Percentiles rank a stretch among this genome's conserved stretches.
These are phyloP conservation scores for Diploptera punctata DNA, from an alignment of 2,888 invertebrate genomes.

Conservation along the genomic window DNA sequence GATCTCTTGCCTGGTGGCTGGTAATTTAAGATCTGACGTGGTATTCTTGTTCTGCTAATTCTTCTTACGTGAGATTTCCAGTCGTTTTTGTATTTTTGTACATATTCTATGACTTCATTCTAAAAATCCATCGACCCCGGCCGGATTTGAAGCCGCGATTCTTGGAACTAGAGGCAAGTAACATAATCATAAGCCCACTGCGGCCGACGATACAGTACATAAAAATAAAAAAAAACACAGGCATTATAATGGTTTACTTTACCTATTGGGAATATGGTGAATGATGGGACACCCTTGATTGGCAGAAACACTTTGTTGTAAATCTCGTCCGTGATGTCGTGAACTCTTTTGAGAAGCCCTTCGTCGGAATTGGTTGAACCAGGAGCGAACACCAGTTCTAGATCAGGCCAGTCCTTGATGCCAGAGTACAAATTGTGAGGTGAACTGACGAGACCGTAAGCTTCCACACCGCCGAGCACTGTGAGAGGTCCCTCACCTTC, in stretches of 20 bases:
- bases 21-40: too few relatives aligned
- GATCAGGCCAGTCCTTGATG: conserved; percentile 79
- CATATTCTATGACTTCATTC: too few relatives aligned
- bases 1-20: too few relatives aligned
- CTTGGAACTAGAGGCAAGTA: too few relatives aligned
- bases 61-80: too few relatives aligned
- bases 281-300: background rate
- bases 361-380: conserved; percentile 84
- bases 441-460: conserved; percentile 85
- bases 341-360: conserved; percentile 61
- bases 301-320: conserved; percentile 14
- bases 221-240: background rate
- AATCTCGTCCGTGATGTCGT: conserved; percentile 44
- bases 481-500: conserved; percentile 86
- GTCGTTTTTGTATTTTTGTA: too few relatives aligned
- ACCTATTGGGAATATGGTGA: conserved; percentile 19
- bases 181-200: too few relatives aligned
- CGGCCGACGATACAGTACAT: background rate
- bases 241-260: background rate
- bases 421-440: conserved; percentile 77
- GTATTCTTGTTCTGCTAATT: too few relatives aligned
- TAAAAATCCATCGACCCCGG: too few relatives aligned
- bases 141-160: too few relatives aligned
- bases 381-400: conserved; percentile 87
- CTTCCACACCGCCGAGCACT: conserved; percentile 80